Base-by-base conservation (phyloP, 2,888 invertebrate species). In the Melinopterus prodromus region DNA sequence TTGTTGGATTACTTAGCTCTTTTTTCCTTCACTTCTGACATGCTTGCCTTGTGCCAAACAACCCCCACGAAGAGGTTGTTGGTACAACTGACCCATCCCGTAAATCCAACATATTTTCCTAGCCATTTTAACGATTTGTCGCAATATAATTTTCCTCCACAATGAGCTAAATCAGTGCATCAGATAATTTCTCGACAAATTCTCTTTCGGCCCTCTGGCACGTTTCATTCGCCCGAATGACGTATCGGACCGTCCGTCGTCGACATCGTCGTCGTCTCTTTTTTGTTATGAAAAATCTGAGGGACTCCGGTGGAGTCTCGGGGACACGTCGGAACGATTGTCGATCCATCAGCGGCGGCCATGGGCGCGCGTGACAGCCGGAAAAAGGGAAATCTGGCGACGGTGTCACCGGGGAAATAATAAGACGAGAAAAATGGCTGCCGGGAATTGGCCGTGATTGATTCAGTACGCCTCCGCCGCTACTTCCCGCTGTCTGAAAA, bases 341-440 rank as follows among this genome's bases (percentile, higher is more conserved):
- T 87, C 88, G 87, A 88, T 88, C 87, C 84, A 87, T 88, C 88
- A 88, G 85, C 82, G 82, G 81, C 84, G 84, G 84, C 84, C 85
- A 85, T 83, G 85, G 84, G 85, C 83, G 85, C 83, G 82, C 83
- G 83, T 85, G 87, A 87, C 87, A 87, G 86, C 82, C 84, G 84
- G 85, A 86, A 86, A 87, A 86, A 86, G 85, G 84, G 83, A 85
- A 88, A 86, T 86, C 86, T 84, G 84, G 86, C 86, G 86, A 86
- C 87, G 87, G 84, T 86, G 87, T 87, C 88, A 86, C 87, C 86
- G 84, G 86, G 85, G 86, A 87, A 87, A 87, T 88, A 88, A 88
- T 88, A 87, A 87, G 85, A 86, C 84, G 85, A 87, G 87, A 87
- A 87, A 87, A 87, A 87, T 86, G 86, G 84, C 84, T 82, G 85